Conservation (phyloP, 1,140 invertebrate genomes). For the Papilio dardanus region DNA sequence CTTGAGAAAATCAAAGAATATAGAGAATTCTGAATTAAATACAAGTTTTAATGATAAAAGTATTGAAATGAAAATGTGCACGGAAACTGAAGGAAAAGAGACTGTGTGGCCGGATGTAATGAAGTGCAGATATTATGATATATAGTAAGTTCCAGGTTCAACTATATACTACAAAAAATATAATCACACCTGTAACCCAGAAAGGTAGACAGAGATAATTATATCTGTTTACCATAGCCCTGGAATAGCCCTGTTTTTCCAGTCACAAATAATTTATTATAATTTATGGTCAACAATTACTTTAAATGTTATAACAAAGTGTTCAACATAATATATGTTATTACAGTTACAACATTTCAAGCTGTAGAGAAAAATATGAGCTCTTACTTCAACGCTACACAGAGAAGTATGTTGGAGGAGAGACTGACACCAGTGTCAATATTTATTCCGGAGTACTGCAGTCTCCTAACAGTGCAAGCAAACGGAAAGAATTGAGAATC, state of each 20-base stretch:
- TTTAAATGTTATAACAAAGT: background rate
- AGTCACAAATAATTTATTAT: too few relatives aligned
- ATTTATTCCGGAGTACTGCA: conserved; percentile 82
- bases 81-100: conserved; percentile 60
- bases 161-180: background rate
- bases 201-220: too few relatives aligned
- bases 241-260: too few relatives aligned
- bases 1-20: conserved; percentile 42
- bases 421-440: conserved; percentile 85
- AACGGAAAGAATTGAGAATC: conserved; percentile 80
- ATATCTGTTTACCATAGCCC: too few relatives aligned
- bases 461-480: conserved; percentile 82
- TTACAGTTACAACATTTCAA: conserved; percentile 85
- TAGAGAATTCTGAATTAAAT: conserved; percentile 50
- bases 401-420: conserved; percentile 85
- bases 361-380: conserved; percentile 85
- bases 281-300: too few relatives aligned
- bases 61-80: conserved; percentile 63
- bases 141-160: conserved; percentile 83
- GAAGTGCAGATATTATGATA: conserved; percentile 84
- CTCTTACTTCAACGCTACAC: conserved; percentile 83
- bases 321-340: conserved; percentile 49
- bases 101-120: conserved; percentile 82
- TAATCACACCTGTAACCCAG: too few relatives aligned
- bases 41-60: conserved; percentile 73